A percentile compares a stretch with the other conserved stretches of the same genome.
Conservation (phyloP, 2,888 invertebrate species). For the Strigamia crassipes region DNA sequence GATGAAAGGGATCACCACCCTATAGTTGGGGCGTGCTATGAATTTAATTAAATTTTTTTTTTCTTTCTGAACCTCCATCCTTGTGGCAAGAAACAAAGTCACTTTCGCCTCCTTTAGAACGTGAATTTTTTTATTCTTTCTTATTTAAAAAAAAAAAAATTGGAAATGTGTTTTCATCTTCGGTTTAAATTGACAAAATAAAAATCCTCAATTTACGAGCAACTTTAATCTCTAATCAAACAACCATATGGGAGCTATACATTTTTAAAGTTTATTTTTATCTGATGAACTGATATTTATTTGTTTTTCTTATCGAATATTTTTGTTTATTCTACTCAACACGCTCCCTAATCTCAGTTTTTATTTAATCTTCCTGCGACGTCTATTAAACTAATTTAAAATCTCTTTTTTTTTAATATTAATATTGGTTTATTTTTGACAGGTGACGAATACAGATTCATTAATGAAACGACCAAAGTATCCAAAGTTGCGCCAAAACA, state of each 20-base stretch:
- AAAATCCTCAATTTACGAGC: neutral
- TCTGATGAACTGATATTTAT: constrained; percentile 53
- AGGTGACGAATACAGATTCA: constrained; percentile 96
- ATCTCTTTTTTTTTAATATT: constrained; percentile 45
- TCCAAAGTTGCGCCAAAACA: constrained; percentile 95
- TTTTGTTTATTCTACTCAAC: neutral
- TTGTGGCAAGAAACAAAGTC: constrained; percentile 11
- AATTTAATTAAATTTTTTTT: constrained; percentile 29
- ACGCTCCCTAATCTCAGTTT: neutral
- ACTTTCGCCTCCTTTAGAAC: constrained; percentile 14
- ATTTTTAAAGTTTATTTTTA: constrained; percentile 51
- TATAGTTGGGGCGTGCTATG: constrained; percentile 38
- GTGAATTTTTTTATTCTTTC: constrained; percentile 30
- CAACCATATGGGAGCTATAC: neutral
- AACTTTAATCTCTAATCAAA: neutral
- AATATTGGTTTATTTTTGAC: constrained; percentile 60
- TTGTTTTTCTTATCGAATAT: constrained; percentile 50
- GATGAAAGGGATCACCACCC: constrained; percentile 42
- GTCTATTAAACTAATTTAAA: constrained; percentile 17
- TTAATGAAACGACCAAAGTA: constrained; percentile 91
- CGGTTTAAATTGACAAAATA: neutral
- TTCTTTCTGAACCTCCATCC: neutral
- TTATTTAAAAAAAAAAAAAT: neutral
- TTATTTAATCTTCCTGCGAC: neutral
- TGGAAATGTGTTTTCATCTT: neutral